Evolutionary conservation across 2,888 invertebrate species (phyloP).

Genomic region (Allygus modestus): DNA sequence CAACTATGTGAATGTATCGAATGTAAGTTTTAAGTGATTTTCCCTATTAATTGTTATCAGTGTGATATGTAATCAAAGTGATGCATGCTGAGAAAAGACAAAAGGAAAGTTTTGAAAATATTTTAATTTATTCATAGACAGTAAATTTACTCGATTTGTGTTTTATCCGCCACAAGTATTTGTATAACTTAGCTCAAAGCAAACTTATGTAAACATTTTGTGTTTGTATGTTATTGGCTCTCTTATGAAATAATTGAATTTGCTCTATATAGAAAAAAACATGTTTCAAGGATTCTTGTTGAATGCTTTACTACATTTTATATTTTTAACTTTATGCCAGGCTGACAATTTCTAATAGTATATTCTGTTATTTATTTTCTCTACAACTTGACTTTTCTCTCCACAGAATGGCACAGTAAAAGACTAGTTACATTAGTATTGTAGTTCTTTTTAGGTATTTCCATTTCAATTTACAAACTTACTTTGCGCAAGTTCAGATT

Average conservation of each 20-base stretch:
- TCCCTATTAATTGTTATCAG: slow-evolving; percentile 3
- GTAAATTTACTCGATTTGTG: not conserved
- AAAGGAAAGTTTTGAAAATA: not conserved
- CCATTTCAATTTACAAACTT: not conserved
- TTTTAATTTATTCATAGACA: slow-evolving; percentile 9
- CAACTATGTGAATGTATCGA: not conserved
- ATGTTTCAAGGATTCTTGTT: not conserved
- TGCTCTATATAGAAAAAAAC: not conserved
- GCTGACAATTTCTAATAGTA: not conserved
- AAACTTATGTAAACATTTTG: not conserved
- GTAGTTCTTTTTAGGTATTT: not conserved
- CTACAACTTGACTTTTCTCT: not conserved
- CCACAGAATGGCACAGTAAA: not conserved
- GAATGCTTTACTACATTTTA: not conserved
- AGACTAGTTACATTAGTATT: not conserved
- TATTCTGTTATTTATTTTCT: not conserved
- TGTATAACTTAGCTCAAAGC: slow-evolving; percentile 8
- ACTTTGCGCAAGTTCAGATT: not conserved
- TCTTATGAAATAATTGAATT: not conserved
- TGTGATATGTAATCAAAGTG: slow-evolving; percentile 38
- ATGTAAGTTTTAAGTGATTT: slow-evolving; percentile 18
- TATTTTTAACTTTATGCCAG: not conserved
- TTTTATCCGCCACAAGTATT: slow-evolving; percentile 10
- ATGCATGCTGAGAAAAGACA: slow-evolving; percentile 36
- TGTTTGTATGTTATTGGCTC: not conserved